Evolutionary conservation across 2,888 invertebrate species (phyloP).

Genomic region (Sussaba pulchella): DNA sequence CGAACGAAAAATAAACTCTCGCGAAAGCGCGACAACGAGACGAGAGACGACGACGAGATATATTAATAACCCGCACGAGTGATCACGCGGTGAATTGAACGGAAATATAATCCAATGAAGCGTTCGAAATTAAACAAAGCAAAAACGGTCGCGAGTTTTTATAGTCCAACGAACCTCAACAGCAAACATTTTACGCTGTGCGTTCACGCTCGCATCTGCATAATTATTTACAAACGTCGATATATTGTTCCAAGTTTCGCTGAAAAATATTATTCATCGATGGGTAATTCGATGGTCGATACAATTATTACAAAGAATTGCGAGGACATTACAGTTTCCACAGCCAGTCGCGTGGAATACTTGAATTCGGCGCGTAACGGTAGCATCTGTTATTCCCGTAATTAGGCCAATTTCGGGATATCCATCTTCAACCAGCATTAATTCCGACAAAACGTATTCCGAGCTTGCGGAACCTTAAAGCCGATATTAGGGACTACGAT

Average conservation of each 20-base stretch:
- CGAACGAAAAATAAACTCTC: neutral
- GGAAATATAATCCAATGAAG: slow-evolving; percentile 21
- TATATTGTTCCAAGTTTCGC: neutral
- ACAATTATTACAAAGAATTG: neutral
- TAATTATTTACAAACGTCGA: slow-evolving; percentile 7
- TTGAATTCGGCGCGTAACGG: neutral
- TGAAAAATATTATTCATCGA: neutral
- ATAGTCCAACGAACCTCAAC: neutral
- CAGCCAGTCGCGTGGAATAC: neutral
- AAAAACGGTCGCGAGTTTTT: neutral
- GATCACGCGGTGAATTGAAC: slow-evolving; percentile 23
- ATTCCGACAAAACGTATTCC: neutral
- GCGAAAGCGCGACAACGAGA: slow-evolving; percentile 16
- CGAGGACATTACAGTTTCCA: neutral
- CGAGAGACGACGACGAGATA: no score
- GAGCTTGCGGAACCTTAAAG: slow-evolving; percentile 4
- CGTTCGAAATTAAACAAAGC: slow-evolving; percentile 5
- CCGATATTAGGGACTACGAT: slow-evolving; percentile 25
- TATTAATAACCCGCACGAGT: slow-evolving; percentile 41
- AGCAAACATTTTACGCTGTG: neutral
- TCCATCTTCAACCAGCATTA: slow-evolving; percentile 1
- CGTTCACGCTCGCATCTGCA: neutral
- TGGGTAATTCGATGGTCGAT: neutral
- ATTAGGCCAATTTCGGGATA: slow-evolving; percentile 7
- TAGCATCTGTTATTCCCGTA: slow-evolving; percentile 11